Evolutionary conservation across 1,140 invertebrate genomes (phyloP).

Genomic region (Lordiphosa collinella): DNA sequence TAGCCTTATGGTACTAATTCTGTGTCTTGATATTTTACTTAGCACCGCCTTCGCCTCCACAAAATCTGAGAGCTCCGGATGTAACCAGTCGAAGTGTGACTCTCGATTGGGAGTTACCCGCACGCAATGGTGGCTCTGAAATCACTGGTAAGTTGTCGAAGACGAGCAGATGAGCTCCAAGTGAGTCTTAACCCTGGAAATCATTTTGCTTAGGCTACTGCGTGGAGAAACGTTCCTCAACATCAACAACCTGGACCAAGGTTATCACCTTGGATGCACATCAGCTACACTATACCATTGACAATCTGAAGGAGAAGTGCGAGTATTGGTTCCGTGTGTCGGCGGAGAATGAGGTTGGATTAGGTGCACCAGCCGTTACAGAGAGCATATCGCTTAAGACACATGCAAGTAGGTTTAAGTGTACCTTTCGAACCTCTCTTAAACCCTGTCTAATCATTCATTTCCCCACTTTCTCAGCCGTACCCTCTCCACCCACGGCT

Average conservation of each 20-base stretch:
- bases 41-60: constrained; percentile 91
- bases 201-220: constrained; percentile 86
- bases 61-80: constrained; percentile 87
- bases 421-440: background rate
- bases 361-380: constrained; percentile 89
- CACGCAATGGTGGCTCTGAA: constrained; percentile 90
- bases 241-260: constrained; percentile 92
- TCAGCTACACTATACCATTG: constrained; percentile 87
- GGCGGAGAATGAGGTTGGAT: constrained; percentile 93
- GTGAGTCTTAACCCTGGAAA: no score
- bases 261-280: constrained; percentile 91
- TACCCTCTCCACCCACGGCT: constrained; percentile 93
- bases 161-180: no score
- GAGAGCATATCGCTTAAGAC: constrained; percentile 92
- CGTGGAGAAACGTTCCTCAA: constrained; percentile 91
- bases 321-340: constrained; percentile 95
- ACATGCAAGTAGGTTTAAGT: constrained; percentile 91
- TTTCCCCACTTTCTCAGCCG: constrained; percentile 81
- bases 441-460: background rate
- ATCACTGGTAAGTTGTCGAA: constrained; percentile 86
- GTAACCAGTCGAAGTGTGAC: constrained; percentile 92
- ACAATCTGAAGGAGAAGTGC: constrained; percentile 93
- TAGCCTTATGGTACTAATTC: background rate
- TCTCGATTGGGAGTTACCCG: constrained; percentile 91
- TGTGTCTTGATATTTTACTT: background rate